Conservation (phyloP, 2,888 invertebrate species). For the Xylocampa areola region DNA sequence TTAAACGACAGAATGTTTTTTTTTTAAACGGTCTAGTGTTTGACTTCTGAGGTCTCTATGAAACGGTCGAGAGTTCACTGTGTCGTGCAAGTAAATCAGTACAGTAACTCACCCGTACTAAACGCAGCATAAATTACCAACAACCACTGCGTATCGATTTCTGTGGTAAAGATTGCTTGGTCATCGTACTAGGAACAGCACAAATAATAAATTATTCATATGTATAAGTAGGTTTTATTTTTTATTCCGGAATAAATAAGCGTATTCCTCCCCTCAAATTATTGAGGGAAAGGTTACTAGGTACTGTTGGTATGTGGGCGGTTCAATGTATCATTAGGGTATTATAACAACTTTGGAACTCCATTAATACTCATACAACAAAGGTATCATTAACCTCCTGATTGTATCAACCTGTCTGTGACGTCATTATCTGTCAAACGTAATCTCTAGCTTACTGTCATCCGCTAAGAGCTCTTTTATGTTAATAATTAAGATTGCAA, state of each 20-base stretch:
- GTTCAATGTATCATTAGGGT: not conserved
- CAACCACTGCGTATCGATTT: constrained; percentile 58
- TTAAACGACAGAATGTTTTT: too few species aligned
- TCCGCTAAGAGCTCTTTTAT: constrained; percentile 9
- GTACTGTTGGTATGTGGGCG: constrained; percentile 2
- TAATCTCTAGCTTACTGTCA: constrained; percentile 14
- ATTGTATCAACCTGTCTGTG: too few species aligned
- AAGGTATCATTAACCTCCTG: too few species aligned
- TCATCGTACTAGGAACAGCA: constrained; percentile 25
- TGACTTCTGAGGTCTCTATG: too few species aligned
- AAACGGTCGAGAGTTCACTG: too few species aligned
- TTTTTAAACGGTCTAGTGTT: too few species aligned
- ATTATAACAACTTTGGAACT: constrained; percentile 11
- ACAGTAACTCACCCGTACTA: constrained; percentile 17
- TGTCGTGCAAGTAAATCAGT: not conserved
- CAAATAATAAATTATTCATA: constrained; percentile 55
- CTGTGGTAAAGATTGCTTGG: constrained; percentile 44
- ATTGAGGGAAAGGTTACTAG: constrained; percentile 15
- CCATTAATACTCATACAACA: too few species aligned
- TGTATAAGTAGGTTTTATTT: constrained; percentile 23
- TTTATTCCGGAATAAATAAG: constrained; percentile 22
- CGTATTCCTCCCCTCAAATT: constrained; percentile 5
- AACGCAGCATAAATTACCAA: constrained; percentile 54
- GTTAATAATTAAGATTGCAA: too few species aligned
- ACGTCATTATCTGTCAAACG: constrained; percentile 1